phyloP scores from a whole-genome alignment of 2,797 vertebrate species.

The Xiphorhynchus erythropygius region DNA sequence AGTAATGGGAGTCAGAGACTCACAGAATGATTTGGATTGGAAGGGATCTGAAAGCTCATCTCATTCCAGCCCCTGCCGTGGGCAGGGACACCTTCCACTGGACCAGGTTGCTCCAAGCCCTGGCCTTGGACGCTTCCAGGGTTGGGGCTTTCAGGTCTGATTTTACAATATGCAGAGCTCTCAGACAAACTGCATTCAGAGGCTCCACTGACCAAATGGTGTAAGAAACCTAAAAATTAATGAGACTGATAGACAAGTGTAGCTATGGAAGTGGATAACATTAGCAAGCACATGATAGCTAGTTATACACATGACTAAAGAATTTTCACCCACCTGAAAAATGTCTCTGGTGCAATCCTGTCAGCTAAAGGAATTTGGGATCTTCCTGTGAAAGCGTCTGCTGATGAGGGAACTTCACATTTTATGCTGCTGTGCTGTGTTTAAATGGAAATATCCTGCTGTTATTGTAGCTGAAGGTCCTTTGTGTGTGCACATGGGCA shows the following conservation, averaged over 20 bases:
- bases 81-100: neutral
- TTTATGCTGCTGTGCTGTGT: neutral
- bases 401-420: fast-evolving
- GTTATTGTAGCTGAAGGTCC: neutral
- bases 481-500: neutral
- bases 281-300: neutral
- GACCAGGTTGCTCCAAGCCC: neutral
- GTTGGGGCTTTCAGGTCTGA: neutral
- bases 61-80: neutral
- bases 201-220: neutral
- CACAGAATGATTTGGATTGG: too few species aligned
- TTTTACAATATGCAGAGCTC: neutral
- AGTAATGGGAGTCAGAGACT: neutral
- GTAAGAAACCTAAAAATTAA: neutral
- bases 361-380: neutral
- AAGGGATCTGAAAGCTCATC: neutral
- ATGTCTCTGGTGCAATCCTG: neutral
- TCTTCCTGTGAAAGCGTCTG: neutral
- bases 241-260: neutral
- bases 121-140: neutral
- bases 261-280: neutral
- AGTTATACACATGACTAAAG: neutral
- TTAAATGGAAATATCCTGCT: neutral
- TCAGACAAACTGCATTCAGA: neutral
- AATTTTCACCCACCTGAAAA: neutral